Evolutionary conservation across 2,888 invertebrate species (phyloP), one percentile per base, ranked within the genome.

Genomic region (Drosophila diplacantha): DNA sequence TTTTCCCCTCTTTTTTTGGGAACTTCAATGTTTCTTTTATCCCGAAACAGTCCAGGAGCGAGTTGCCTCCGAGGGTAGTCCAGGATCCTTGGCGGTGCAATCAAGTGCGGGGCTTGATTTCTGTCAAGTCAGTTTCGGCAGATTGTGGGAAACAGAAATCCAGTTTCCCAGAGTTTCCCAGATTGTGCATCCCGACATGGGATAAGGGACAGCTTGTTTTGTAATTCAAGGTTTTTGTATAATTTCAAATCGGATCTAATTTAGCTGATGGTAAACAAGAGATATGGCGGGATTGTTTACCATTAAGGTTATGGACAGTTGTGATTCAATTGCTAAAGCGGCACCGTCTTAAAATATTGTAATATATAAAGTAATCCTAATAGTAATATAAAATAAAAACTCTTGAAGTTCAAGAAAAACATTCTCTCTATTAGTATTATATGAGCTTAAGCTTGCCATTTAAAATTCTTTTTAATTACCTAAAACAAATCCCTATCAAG

Each of bases 101-200:
- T 76, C 76, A 77, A 77, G 76, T 77, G 71, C 52, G 46, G 50
- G 64, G 69, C 69, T 81, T 77, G 76, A 81, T 77, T 81, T 77
- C 75, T 73, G 81, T 73, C 75, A 75, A 77, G 69, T 75, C 81
- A 81, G 71, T 63, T 34, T 55, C 53, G 61, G 24, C 32, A 54
- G 44, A 56, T 72, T 62, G 67, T 44, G 49, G 59, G 78, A 81
- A 76, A 69, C 67, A 60, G 81, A 78, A 73, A 77, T 64, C 52
- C 34, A 41, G 53, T 56, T 47, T 63, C 50, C 5, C 18, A 44
- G 18, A 35, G 18, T 49, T 56, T 77, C 72, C 72, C 72, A 81
- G 41, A n/a, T 24, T n/a, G 9, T 47, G 9, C 47, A 63, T 65
- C 37, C 54, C 56, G 54, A 8, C 16, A 32, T 38, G 71, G 64